A percentile compares a stretch with the other conserved stretches of the same genome.
Evolutionary conservation across 2,797 vertebrate species (phyloP).

Genomic region (Gadopsis bispinosus): DNA sequence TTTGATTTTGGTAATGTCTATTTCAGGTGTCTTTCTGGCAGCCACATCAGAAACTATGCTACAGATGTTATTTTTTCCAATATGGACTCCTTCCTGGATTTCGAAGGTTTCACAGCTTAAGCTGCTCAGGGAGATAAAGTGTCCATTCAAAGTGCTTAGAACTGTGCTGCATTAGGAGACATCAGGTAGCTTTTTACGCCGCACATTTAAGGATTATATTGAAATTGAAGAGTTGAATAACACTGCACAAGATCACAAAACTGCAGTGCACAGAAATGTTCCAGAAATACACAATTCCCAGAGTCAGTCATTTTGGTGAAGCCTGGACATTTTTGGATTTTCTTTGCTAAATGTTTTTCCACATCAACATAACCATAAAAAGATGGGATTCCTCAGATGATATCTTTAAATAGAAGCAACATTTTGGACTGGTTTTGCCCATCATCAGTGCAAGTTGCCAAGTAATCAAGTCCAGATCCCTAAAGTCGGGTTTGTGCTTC

Average conservation of each 20-base stretch:
- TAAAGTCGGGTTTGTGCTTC: constrained; percentile 20
- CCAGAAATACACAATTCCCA: constrained; percentile 47
- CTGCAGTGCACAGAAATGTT: not conserved
- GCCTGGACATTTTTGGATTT: constrained; percentile 41
- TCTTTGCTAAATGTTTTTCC: constrained; percentile 61
- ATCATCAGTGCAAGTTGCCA: constrained; percentile 64
- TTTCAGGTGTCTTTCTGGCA: constrained; percentile 82
- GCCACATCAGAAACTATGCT: constrained; percentile 70
- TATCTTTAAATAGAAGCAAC: constrained; percentile 71
- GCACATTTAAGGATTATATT: constrained; percentile 51
- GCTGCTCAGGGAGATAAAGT: constrained; percentile 60
- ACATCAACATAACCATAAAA: constrained; percentile 77
- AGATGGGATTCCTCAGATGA: constrained; percentile 69
- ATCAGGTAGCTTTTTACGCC: constrained; percentile 41
- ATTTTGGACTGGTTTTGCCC: constrained; percentile 60
- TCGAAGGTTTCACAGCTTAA: constrained; percentile 64
- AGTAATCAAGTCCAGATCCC: constrained; percentile 69
- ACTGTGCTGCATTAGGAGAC: constrained; percentile 41
- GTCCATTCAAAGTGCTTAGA: constrained; percentile 55
- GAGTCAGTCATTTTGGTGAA: constrained; percentile 43
- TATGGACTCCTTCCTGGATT: constrained; percentile 55
- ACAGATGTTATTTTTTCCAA: constrained; percentile 60
- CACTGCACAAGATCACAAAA: constrained; percentile 11
- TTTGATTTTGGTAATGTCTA: constrained; percentile 79
- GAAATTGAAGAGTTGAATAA: constrained; percentile 39